Evolutionary conservation across 1,140 invertebrate species (phyloP).

Genomic region (Ectropis grisescens): DNA sequence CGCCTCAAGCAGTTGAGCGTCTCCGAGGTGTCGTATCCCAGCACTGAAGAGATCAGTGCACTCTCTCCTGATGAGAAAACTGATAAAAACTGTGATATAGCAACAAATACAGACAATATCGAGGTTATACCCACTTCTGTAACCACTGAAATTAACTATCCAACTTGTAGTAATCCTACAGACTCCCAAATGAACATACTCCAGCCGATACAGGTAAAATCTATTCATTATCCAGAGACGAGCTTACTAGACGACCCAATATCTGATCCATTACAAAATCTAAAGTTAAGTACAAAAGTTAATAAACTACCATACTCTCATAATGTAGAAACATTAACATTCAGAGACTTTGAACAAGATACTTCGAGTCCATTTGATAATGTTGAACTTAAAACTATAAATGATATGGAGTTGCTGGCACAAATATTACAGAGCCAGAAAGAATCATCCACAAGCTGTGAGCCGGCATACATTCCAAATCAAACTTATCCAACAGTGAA

Average conservation of each 20-base stretch:
- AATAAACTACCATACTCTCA: slow-evolving; percentile 37
- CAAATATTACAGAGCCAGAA: slow-evolving; percentile 71
- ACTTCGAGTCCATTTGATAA: slow-evolving; percentile 93
- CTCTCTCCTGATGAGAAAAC: slow-evolving; percentile 66
- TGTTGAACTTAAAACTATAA: slow-evolving; percentile 90
- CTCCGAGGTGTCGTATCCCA: slow-evolving; percentile 72
- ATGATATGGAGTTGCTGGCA: slow-evolving; percentile 89
- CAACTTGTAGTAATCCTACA: slow-evolving; percentile 15
- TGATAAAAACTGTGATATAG: slow-evolving; percentile 44
- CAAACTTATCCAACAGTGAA: slow-evolving; percentile 32
- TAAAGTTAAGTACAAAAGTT: slow-evolving; percentile 43
- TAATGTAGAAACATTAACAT: slow-evolving; percentile 72
- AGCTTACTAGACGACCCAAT: slow-evolving; percentile 56
- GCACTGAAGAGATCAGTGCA: slow-evolving; percentile 62
- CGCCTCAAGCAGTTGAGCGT: slow-evolving; percentile 70
- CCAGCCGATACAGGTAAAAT: slow-evolving; percentile 46
- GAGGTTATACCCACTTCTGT: slow-evolving; percentile 22
- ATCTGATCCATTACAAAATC: slow-evolving; percentile 47
- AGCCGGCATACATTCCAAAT: slow-evolving; percentile 24
- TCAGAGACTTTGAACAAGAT: slow-evolving; percentile 89
- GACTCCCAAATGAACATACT: slow-evolving; percentile 51
- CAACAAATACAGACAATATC: slow-evolving; percentile 25
- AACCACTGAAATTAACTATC: slow-evolving; percentile 22
- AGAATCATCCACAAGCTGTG: slow-evolving; percentile 33
- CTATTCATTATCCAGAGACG: slow-evolving; percentile 30